Evolutionary conservation across 2,888 invertebrate species (phyloP), one percentile per base, ranked within the genome.

Genomic region (Trichacis sp.): DNA sequence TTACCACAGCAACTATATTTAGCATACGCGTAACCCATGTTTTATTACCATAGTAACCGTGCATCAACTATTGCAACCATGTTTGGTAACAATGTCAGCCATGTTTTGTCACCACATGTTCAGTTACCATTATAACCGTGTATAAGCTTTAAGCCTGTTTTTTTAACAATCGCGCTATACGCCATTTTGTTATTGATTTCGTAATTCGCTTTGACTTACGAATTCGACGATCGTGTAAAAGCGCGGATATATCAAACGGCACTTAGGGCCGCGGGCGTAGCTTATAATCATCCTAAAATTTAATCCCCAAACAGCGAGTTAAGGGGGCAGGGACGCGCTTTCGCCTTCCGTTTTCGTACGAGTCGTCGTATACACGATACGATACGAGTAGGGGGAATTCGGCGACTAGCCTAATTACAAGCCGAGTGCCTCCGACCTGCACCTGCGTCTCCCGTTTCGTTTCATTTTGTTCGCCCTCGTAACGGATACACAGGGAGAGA

Each of bases 341-440:
- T n/a, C 36, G 11, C 12, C 36, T 36, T 36, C 40, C 40, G 54
- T 63, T 57, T 62, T 60, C 42, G 58, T 65, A 55, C 33, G 43
- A 58, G 50, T 59, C 58, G 59, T 33, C 50, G 30, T 48, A 53
- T 52, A 53, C 61, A 61, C 47, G 50, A 51, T 55, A 43, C 40
- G 36, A 60, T 42, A 33, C 55, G 43, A 62, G 14, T n/a, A n/a
- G 14, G 11, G 47, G 29, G 57, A 49, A 64, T 64, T 69, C 69
- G 69, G 67, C 69, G 51, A 62, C 64, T 63, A 57, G 67, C 67
- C 69, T 64, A 67, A 67, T 69, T 69, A 69, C 69, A 69, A 64
- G 67, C 50, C 60, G 60, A 69, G 62, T 64, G 62, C 63, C 63
- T 63, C 57, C 67, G 59, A 68, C 53, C 64, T 57, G 67, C 67